Conservation (phyloP, 2,888 invertebrate species). For the Ernsta delagoae region DNA sequence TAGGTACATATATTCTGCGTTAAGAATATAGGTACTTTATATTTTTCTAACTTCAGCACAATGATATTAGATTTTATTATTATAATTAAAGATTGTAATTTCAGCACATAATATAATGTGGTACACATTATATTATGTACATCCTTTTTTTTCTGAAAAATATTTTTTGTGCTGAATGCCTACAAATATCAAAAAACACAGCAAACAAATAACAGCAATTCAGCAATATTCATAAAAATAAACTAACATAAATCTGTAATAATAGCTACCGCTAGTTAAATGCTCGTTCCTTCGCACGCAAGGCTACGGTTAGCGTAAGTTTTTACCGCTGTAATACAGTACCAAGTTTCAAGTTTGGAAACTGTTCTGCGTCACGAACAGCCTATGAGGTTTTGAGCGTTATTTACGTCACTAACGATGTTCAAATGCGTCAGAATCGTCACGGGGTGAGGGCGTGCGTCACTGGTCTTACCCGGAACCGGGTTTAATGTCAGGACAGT, state of each 20-base stretch:
- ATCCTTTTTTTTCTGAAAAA: no score
- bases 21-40: no score
- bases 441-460: conserved; percentile 16
- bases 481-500: background rate
- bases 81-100: no score
- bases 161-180: no score
- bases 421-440: conserved; percentile 27
- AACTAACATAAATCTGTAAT: background rate
- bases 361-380: conserved; percentile 21
- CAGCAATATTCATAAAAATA: background rate
- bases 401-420: conserved; percentile 18
- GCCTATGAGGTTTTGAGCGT: background rate
- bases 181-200: background rate
- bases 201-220: background rate
- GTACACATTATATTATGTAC: no score
- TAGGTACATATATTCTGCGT: no score
- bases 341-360: background rate
- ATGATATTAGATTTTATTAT: no score
- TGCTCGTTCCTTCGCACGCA: background rate
- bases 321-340: background rate
- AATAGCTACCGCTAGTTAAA: background rate
- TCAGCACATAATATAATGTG: no score
- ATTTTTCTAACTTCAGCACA: no score
- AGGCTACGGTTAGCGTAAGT: conserved; percentile 2
- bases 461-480: conserved; percentile 6